These are phyloP conservation scores for Chalcis sispes DNA, from an alignment of 2,888 invertebrate species.

Conservation along the genomic window DNA sequence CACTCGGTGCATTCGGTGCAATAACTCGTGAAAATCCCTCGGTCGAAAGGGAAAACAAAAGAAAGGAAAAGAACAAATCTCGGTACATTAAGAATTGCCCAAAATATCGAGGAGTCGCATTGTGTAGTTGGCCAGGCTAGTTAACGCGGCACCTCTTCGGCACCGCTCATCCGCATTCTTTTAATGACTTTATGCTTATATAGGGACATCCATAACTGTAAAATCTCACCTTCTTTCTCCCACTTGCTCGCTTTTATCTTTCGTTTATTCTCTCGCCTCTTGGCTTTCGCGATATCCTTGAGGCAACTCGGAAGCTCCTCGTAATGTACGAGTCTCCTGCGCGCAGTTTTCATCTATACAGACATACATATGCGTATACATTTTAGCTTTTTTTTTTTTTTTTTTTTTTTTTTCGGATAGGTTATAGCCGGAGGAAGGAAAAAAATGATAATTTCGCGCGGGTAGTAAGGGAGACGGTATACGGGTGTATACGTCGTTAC, in stretches of 20 bases:
- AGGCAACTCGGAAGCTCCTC: not conserved
- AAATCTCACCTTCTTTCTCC: conserved; percentile 46
- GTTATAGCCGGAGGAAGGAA: not conserved
- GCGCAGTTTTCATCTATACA: too few relatives aligned
- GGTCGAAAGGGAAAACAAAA: too few relatives aligned
- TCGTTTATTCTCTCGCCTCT: not conserved
- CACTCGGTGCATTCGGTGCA: too few relatives aligned
- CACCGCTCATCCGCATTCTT: conserved; percentile 36
- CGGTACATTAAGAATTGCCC: conserved; percentile 63
- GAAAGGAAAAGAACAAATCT: not conserved
- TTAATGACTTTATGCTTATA: conserved; percentile 68
- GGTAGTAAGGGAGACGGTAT: conserved; percentile 4
- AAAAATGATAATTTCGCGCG: conserved; percentile 31
- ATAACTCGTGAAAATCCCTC: too few relatives aligned
- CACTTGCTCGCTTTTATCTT: not conserved
- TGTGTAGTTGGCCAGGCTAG: conserved; percentile 61
- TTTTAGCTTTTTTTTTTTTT: not conserved
- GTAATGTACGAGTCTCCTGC: too few relatives aligned
- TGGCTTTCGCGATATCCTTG: conserved; percentile 11
- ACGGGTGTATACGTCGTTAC: too few relatives aligned
- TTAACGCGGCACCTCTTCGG: conserved; percentile 55
- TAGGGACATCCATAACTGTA: conserved; percentile 59
- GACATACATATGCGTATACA: too few relatives aligned
- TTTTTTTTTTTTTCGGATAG: not conserved
- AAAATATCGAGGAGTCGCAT: conserved; percentile 59